These are phyloP conservation scores for Halocaridina rubra DNA, from an alignment of 2,888 invertebrate species.

Conservation along the genomic window DNA sequence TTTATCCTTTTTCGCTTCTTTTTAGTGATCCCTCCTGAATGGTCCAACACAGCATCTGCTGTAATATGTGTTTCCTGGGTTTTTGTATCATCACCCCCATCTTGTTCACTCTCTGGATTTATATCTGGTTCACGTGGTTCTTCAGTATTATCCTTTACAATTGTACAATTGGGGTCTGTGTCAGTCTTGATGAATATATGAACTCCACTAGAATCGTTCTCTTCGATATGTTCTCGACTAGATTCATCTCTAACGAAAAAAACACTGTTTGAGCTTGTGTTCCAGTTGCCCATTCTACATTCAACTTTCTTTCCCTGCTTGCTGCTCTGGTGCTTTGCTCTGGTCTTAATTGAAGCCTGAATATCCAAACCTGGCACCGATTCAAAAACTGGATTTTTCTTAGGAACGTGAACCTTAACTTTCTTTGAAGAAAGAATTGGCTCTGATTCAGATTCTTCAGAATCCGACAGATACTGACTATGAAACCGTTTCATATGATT, in stretches of 20 bases:
- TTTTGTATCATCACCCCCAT: conserved; percentile 19
- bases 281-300: neutral
- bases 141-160: neutral
- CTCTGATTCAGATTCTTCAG: conserved; percentile 29
- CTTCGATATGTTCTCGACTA: neutral
- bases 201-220: neutral
- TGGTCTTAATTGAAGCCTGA: neutral
- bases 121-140: neutral
- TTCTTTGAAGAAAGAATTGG: conserved; percentile 21
- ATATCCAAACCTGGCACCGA: neutral
- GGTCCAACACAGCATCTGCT: neutral
- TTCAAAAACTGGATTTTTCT: neutral
- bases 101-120: conserved; percentile 20
- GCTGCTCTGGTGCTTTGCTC: neutral
- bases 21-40: conserved; percentile 25
- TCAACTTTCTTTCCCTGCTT: neutral
- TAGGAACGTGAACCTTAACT: conserved; percentile 36
- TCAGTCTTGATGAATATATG: conserved; percentile 40
- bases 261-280: neutral
- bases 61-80: conserved; percentile 20
- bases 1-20: neutral
- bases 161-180: neutral
- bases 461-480: conserved; percentile 30
- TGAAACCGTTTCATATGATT: conserved; percentile 57
- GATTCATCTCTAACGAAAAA: too few species aligned